A percentile compares a stretch with the other conserved stretches of the same genome.
These are phyloP conservation scores for Nipponia nippon DNA, from an alignment of 2,113 vertebrate species.

Conservation along the genomic window DNA sequence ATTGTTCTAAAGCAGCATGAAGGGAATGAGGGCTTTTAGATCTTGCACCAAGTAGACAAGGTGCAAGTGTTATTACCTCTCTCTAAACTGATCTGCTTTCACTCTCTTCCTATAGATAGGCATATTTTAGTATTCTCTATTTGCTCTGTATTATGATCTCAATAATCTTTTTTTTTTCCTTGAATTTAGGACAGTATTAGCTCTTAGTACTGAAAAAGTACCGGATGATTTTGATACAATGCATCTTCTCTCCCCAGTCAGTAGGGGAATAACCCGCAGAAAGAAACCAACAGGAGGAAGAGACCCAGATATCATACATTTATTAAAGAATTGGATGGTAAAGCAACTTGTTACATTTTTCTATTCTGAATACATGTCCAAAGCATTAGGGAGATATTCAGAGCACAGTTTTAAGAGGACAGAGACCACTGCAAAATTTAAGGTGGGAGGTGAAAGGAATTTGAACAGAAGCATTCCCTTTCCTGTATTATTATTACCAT, in stretches of 20 bases:
- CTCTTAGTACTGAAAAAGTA: neutral
- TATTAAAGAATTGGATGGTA: neutral
- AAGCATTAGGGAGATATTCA: neutral
- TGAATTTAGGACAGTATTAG: neutral
- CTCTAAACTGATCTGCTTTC: neutral
- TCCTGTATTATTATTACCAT: neutral
- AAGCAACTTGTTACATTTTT: neutral
- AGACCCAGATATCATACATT: neutral
- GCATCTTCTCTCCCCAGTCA: neutral
- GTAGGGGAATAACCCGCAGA: neutral
- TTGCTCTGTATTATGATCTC: neutral
- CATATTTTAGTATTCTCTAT: neutral
- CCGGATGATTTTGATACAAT: neutral
- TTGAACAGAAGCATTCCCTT: neutral
- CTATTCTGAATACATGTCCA: neutral
- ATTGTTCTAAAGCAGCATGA: neutral
- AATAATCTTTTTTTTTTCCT: neutral
- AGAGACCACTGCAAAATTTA: neutral
- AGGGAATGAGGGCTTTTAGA: neutral
- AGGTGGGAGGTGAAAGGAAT: neutral
- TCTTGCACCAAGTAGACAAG: neutral
- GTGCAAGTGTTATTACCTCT: neutral
- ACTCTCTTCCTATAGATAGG: neutral
- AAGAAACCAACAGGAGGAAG: neutral
- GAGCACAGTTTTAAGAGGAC: neutral